Percentiles rank a stretch among this genome's conserved stretches.
Evolutionary conservation across 1,140 invertebrate species (phyloP).

Genomic region (Epicauta chinensis): DNA sequence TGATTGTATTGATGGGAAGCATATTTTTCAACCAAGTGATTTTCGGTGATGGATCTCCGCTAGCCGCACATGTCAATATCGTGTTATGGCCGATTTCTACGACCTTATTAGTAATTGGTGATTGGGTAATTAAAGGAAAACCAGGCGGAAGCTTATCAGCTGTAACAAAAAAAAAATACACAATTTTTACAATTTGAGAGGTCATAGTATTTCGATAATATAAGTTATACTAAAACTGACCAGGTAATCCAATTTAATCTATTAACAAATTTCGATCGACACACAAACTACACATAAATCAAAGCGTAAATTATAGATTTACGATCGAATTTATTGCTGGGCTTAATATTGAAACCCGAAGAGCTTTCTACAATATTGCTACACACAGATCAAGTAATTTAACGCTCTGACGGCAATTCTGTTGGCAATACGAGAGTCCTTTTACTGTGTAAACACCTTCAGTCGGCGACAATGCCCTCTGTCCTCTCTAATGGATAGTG

Average conservation of each 20-base stretch:
- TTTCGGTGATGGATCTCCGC: constrained; percentile 75
- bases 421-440: no score
- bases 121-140: constrained; percentile 82
- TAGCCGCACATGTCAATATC: constrained; percentile 78
- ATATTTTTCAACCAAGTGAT: constrained; percentile 91
- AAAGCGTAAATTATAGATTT: constrained; percentile 30
- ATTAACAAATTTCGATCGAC: constrained; percentile 26
- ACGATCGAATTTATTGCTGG: constrained; percentile 23
- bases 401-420: constrained; percentile 1
- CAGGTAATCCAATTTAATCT: constrained; percentile 23
- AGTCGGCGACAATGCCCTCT: no score
- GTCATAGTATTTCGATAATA: background rate
- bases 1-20: constrained; percentile 72
- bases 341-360: constrained; percentile 13
- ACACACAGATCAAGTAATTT: constrained; percentile 12
- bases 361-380: constrained; percentile 8
- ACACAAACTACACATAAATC: constrained; percentile 16
- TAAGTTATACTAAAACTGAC: constrained; percentile 17
- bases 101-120: constrained; percentile 79
- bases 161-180: constrained; percentile 50
- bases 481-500: no score
- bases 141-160: constrained; percentile 80
- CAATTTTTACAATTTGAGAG: background rate
- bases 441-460: no score
- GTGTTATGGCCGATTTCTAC: constrained; percentile 94